A percentile compares a stretch with the other conserved stretches of the same genome.
These are phyloP conservation scores for Epicampocera succincta DNA, from an alignment of 2,888 invertebrate species.

Conservation along the genomic window DNA sequence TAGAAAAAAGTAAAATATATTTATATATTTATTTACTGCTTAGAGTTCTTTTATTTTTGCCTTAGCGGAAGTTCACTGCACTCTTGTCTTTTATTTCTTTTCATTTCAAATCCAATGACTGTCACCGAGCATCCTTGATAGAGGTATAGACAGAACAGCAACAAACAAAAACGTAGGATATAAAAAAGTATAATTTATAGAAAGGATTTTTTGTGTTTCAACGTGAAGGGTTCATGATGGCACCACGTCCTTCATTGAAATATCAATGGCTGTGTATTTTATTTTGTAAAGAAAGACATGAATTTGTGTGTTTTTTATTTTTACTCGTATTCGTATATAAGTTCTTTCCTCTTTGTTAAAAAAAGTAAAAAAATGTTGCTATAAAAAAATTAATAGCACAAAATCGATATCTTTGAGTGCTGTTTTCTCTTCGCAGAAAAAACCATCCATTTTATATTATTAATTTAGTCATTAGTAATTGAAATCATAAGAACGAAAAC, in stretches of 20 bases:
- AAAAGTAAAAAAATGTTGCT: conserved; percentile 13
- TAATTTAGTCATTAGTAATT: no score
- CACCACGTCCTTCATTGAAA: conserved; percentile 26
- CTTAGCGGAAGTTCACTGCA: conserved; percentile 49
- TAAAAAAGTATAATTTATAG: conserved; percentile 44
- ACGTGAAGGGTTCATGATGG: conserved; percentile 27
- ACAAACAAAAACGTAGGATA: not conserved
- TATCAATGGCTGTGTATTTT: conserved; percentile 16
- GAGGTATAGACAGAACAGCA: conserved; percentile 52
- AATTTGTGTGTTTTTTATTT: conserved; percentile 3
- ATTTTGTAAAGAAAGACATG: not conserved
- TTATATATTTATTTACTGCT: not conserved
- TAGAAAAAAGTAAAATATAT: conserved; percentile 2
- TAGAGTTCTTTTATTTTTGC: not conserved
- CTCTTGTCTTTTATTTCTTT: conserved; percentile 50
- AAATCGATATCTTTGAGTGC: not conserved
- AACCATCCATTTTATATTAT: no score
- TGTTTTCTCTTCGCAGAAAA: no score
- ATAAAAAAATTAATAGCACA: conserved; percentile 28
- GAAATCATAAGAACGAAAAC: no score
- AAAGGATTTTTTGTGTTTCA: conserved; percentile 30
- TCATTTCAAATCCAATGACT: conserved; percentile 59
- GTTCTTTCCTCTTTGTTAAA: not conserved
- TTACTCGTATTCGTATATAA: no score
- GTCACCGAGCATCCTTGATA: conserved; percentile 67